Conservation (phyloP, 1,140 invertebrate species). For the Bombus terrestris region DNA sequence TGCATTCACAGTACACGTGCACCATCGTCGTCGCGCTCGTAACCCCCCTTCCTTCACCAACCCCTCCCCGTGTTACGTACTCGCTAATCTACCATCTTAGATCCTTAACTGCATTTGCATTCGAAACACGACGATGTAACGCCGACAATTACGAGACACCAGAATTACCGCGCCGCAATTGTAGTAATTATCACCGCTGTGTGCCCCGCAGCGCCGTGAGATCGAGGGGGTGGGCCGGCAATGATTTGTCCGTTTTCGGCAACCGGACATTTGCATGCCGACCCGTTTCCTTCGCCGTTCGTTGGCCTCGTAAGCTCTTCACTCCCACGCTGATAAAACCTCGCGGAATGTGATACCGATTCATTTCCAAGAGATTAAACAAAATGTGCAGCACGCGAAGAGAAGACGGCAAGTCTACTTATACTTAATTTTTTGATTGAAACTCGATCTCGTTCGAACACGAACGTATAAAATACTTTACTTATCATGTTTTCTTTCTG, state of each 20-base stretch:
- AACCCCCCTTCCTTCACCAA: background rate
- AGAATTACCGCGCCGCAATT: conserved; percentile 64
- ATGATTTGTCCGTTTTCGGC: conserved; percentile 70
- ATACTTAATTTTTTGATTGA: no score
- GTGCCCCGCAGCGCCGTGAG: conserved; percentile 1
- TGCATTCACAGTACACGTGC: conserved; percentile 4
- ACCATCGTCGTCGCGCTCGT: background rate
- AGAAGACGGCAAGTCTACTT: no score
- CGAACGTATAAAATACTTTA: no score
- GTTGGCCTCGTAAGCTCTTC: background rate
- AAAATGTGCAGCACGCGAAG: background rate
- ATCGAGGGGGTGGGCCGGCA: conserved; percentile 25
- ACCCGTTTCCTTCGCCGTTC: conserved; percentile 16
- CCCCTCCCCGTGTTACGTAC: conserved; percentile 21
- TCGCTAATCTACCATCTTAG: conserved; percentile 65
- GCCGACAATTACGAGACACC: conserved; percentile 67
- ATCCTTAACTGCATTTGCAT: conserved; percentile 69
- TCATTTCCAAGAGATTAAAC: background rate
- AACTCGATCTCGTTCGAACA: no score
- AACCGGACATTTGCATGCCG: conserved; percentile 61
- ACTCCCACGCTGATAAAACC: conserved; percentile 9
- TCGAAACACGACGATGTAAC: conserved; percentile 64
- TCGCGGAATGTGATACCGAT: background rate
- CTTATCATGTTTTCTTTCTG: no score
- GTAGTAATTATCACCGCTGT: conserved; percentile 64